Conservation (phyloP, 1,140 invertebrate genomes). For the Scaptomyza montana region DNA sequence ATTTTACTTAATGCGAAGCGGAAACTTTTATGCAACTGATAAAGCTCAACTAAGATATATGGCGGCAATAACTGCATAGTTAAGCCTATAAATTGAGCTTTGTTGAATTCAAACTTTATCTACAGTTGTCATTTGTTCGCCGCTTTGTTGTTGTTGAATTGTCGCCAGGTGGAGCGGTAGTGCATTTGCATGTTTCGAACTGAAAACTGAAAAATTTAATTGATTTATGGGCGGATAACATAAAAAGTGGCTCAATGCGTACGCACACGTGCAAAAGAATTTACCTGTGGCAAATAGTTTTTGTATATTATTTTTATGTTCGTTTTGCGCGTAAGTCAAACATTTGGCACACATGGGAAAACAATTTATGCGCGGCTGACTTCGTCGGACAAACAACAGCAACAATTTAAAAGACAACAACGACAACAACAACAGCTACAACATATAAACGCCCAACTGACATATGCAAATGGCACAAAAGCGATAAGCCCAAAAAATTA, state of each 20-base stretch:
- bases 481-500: slow-evolving; percentile 46
- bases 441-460: slow-evolving; percentile 62
- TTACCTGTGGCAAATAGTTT: slow-evolving; percentile 62
- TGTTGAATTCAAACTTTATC: slow-evolving; percentile 32
- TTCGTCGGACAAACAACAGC: slow-evolving; percentile 40
- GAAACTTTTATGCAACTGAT: slow-evolving; percentile 67
- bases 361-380: slow-evolving; percentile 73
- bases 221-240: slow-evolving; percentile 73
- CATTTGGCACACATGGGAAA: slow-evolving; percentile 79
- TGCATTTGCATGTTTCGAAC: slow-evolving; percentile 53
- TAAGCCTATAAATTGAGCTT: slow-evolving; percentile 49
- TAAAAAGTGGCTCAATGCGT: slow-evolving; percentile 42
- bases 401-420: too few species aligned
- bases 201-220: slow-evolving; percentile 55
- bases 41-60: slow-evolving; percentile 38
- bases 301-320: slow-evolving; percentile 23
- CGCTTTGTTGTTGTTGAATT: slow-evolving; percentile 24
- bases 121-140: slow-evolving; percentile 12
- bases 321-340: slow-evolving; percentile 70
- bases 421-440: not conserved
- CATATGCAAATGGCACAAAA: slow-evolving; percentile 72
- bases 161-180: slow-evolving; percentile 57
- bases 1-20: slow-evolving; percentile 52
- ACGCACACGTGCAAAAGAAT: slow-evolving; percentile 24
- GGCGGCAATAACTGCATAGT: slow-evolving; percentile 27